Percentiles rank a stretch among this genome's conserved stretches.
Conservation (phyloP, 2,113 vertebrate species). For the Lucifuga dentata region DNA sequence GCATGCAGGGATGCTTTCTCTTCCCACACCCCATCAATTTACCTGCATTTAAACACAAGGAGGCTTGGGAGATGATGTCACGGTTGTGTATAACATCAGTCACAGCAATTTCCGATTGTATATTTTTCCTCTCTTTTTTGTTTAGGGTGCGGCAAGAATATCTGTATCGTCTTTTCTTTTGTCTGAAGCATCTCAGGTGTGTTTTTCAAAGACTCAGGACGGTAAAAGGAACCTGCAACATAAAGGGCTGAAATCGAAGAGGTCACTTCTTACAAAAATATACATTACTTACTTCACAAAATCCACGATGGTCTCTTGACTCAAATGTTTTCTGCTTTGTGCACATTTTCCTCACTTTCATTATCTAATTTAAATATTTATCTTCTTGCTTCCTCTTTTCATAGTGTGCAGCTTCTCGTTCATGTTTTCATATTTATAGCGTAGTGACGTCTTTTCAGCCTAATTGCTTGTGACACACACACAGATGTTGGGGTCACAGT, state of each 20-base stretch:
- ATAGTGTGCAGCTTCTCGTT: background rate
- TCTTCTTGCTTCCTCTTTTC: background rate
- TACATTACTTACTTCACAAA: background rate
- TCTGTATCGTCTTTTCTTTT: background rate
- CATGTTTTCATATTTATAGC: conserved; percentile 5
- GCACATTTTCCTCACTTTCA: background rate
- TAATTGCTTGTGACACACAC: conserved; percentile 55
- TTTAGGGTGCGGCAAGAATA: too few species aligned
- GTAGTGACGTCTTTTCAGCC: conserved; percentile 41
- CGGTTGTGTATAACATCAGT: conserved; percentile 3
- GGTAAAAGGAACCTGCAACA: background rate
- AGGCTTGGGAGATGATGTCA: conserved; percentile 18
- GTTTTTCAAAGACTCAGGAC: conserved; percentile 5
- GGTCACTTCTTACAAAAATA: background rate
- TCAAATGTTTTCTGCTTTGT: conserved; percentile 2
- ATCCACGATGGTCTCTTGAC: background rate
- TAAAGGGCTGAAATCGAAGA: background rate
- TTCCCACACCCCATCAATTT: conserved; percentile 38
- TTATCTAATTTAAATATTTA: background rate
- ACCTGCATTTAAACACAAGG: conserved; percentile 22
- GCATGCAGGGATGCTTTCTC: conserved; percentile 38
- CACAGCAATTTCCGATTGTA: background rate
- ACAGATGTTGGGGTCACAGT: conserved; percentile 70
- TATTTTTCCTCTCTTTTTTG: too few species aligned
- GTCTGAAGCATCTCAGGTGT: background rate